Conservation (phyloP, 2,888 invertebrate species). For the Pollenia angustigena region DNA sequence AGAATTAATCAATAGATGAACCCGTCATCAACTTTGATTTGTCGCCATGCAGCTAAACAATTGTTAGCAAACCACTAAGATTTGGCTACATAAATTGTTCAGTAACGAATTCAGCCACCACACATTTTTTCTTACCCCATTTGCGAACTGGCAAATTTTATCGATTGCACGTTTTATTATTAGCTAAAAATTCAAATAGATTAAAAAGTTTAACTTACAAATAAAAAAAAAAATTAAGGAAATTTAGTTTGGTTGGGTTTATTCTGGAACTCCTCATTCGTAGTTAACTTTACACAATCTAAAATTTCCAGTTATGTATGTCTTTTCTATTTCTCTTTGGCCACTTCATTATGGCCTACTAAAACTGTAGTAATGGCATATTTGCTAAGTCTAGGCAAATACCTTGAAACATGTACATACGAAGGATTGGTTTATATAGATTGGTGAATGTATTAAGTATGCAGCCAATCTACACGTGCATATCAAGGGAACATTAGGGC, state of each 20-base stretch:
- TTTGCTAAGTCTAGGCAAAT: constrained; percentile 59
- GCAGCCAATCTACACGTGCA: neutral
- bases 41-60: no score
- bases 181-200: no score
- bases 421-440: constrained; percentile 8
- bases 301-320: neutral
- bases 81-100: no score
- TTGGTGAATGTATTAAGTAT: neutral
- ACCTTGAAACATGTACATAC: constrained; percentile 1
- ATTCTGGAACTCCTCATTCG: neutral
- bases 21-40: no score
- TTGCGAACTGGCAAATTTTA: no score
- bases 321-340: neutral
- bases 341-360: constrained; percentile 58
- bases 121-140: no score
- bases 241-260: neutral
- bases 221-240: no score
- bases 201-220: no score
- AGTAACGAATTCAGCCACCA: no score
- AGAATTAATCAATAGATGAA: no score
- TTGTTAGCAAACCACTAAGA: no score
- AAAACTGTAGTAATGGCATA: constrained; percentile 43
- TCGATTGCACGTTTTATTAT: no score
- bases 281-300: constrained; percentile 22
- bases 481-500: neutral